A percentile compares a stretch with the other conserved stretches of the same genome.
phyloP scores from a whole-genome alignment of 92 coral and sea anemone species.

The Heteractis magnifica region DNA sequence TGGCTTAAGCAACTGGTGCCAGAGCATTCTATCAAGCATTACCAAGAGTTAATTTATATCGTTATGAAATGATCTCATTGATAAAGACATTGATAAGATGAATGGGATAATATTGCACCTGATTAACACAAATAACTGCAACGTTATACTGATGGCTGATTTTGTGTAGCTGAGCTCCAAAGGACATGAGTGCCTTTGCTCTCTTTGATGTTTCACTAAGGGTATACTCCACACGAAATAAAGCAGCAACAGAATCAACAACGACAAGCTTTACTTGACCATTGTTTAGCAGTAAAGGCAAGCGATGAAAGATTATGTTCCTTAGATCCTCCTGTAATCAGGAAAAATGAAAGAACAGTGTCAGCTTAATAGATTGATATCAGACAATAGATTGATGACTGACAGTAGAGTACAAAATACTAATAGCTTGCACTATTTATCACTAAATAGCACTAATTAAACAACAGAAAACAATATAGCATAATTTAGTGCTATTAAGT shows the following conservation, averaged over 20 bases:
- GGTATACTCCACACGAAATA: constrained; percentile 86
- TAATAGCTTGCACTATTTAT: no score
- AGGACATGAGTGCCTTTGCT: constrained; percentile 76
- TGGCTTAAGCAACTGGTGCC: no score
- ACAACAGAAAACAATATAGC: no score
- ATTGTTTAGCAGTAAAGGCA: constrained; percentile 69
- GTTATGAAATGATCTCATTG: neutral
- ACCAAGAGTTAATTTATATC: no score
- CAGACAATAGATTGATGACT: no score
- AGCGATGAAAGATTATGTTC: constrained; percentile 63
- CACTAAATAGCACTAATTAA: no score
- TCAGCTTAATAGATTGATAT: neutral
- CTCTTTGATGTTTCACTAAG: constrained; percentile 69
- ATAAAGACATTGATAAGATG: neutral
- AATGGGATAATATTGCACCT: constrained; percentile 41
- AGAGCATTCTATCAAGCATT: no score
- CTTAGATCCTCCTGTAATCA: constrained; percentile 63
- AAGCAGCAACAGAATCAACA: constrained; percentile 88
- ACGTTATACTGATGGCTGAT: constrained; percentile 60
- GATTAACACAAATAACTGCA: constrained; percentile 90
- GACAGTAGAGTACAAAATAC: no score
- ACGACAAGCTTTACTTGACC: constrained; percentile 71
- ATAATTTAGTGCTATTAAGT: no score
- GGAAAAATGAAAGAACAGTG: neutral
- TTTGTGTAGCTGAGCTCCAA: constrained; percentile 86